phyloP scores from a whole-genome alignment of 2,113 vertebrate species.

The Psephotus haematonotus region DNA sequence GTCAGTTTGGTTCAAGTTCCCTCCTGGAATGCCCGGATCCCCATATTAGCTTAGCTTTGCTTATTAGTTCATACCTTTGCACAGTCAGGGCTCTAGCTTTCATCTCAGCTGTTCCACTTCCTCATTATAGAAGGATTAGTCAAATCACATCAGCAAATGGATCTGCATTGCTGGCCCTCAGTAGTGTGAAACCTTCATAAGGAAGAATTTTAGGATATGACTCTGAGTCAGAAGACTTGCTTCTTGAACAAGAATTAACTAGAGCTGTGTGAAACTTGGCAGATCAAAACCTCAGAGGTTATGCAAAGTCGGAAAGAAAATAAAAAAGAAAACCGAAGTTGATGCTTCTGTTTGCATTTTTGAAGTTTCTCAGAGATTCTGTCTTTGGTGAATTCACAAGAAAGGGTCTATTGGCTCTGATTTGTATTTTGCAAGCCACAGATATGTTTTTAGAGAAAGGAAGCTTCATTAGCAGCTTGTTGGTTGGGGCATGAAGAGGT shows the following conservation, averaged over 20 bases:
- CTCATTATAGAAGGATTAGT: slow-evolving; percentile 69
- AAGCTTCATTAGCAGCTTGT: background rate
- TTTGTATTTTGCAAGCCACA: background rate
- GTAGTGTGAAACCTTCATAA: background rate
- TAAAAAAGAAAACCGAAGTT: rapidly evolving
- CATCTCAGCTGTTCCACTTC: slow-evolving; percentile 62
- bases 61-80: slow-evolving; percentile 51
- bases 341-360: background rate
- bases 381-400: background rate
- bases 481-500: background rate
- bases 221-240: background rate
- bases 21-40: background rate
- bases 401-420: background rate
- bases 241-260: background rate
- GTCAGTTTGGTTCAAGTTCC: slow-evolving; percentile 4
- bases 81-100: slow-evolving; percentile 39
- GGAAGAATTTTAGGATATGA: slow-evolving; percentile 11
- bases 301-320: background rate
- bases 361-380: background rate
- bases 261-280: background rate
- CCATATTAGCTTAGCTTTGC: background rate
- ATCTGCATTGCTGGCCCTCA: background rate
- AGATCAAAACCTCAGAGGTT: background rate
- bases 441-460: background rate
- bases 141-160: slow-evolving; percentile 44